Percentiles rank a stretch among this genome's conserved stretches.
Conservation (phyloP, 2,113 vertebrate genomes). For the Malurus elegans region DNA sequence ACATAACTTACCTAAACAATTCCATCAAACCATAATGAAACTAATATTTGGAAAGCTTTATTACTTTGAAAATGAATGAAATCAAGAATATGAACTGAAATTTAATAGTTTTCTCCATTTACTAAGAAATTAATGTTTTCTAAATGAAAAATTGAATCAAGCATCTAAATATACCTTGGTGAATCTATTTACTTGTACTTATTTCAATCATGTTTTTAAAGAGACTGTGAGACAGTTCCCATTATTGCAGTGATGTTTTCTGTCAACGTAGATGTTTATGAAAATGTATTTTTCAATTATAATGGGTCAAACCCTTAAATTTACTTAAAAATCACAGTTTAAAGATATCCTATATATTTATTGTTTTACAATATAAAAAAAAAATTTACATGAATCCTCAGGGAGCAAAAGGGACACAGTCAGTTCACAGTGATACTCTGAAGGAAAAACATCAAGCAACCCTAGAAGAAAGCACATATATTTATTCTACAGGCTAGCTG, state of each 20-base stretch:
- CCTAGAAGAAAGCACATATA: not conserved
- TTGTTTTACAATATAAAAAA: not conserved
- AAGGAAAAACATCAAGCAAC: not conserved
- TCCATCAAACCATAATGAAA: not conserved
- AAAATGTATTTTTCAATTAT: not conserved
- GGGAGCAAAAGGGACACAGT: not conserved
- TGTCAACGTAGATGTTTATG: not conserved
- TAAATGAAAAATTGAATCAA: not conserved
- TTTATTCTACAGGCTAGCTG: not conserved
- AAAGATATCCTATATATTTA: not conserved
- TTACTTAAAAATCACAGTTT: not conserved
- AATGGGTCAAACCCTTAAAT: not conserved
- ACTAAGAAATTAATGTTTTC: not conserved
- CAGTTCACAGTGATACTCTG: not conserved
- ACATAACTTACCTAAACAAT: not conserved
- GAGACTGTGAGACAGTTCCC: not conserved
- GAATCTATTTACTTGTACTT: not conserved
- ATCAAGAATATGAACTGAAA: not conserved
- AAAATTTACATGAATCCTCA: not conserved
- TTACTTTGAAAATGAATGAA: not conserved
- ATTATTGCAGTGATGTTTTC: not conserved
- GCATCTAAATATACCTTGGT: not conserved
- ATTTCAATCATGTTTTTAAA: not conserved
- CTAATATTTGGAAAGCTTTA: not conserved
- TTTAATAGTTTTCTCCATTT: not conserved